Conservation (phyloP, 2,888 invertebrate genomes). For the Scotopteryx bipunctaria region DNA sequence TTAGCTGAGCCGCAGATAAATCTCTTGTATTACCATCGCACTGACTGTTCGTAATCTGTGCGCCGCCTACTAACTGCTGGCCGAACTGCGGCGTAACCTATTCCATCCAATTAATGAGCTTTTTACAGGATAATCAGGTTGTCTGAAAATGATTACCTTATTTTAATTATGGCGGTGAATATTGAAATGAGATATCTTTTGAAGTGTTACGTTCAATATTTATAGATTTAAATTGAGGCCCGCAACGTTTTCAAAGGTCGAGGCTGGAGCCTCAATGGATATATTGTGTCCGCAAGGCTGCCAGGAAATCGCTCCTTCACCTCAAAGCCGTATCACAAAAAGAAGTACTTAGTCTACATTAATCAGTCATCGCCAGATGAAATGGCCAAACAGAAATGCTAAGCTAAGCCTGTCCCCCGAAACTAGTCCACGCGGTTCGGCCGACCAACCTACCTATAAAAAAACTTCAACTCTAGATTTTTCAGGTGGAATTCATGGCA, state of each 20-base stretch:
- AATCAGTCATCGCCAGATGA: constrained; percentile 16
- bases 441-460: no score
- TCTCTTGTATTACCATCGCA: constrained; percentile 13
- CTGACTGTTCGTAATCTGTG: background rate
- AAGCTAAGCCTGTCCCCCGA: background rate
- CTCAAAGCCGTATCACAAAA: background rate
- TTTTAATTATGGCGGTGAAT: no score
- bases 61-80: background rate
- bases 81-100: constrained; percentile 2
- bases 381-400: constrained; percentile 5
- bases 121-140: background rate
- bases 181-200: no score
- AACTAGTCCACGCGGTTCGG: background rate
- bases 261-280: no score
- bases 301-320: no score
- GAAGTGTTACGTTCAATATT: no score
- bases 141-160: background rate
- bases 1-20: constrained; percentile 28
- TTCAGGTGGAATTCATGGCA: no score
- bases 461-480: no score
- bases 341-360: background rate
- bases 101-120: constrained; percentile 5
- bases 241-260: no score
- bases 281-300: no score
- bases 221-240: no score